Evolutionary conservation across 2,797 vertebrate genomes (phyloP), one percentile per base, ranked within the genome.

Genomic region (Siniperca undulata): DNA sequence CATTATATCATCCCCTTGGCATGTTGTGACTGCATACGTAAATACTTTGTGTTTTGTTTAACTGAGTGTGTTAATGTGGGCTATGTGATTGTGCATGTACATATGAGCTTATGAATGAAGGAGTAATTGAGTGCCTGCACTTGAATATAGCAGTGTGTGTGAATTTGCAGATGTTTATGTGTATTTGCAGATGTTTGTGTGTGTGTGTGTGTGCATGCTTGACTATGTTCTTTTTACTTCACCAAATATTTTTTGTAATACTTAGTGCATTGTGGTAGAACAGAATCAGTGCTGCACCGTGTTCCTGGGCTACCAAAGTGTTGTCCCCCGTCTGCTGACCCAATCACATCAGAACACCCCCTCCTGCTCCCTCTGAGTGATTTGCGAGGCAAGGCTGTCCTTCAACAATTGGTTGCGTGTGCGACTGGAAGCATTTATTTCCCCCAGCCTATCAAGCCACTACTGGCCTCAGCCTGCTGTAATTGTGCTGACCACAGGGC

Each of bases 401-500:
- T 89, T 92, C 87, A 89, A 85, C 88, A 90, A 90, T 83, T 70
- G 88, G 87, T 88, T 76, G 88, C 40, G 20, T 89, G 65, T 88
- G 86, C 44, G 62, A 74, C 74, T 85, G 67, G 78, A 85, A 74
- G 79, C 88, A 77, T 89, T 89, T 86, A 90, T 88, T 86, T 88
- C 71, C 85, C 80, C 17, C 56, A 60, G 74, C 85, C 85, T 78
- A 82, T 89, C 85, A 87, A 70, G 74, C 61, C n/a, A 13, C 77
- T 67, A 46, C 68, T 64, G 77, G 80, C 70, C 85, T 85, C 79
- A 88, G 87, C 61, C 73, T 48, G 65, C 81, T 77, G 76, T 81
- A 85, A 90, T 91, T 87, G 82, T 92, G 94, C 92, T 94, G 92
- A 94, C 91, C 72, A 62, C 66, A 80, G 80, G 83, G 85, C 85